Evolutionary conservation across 1,140 invertebrate genomes (phyloP).

Genomic region (Trypoxylus dichotomus): DNA sequence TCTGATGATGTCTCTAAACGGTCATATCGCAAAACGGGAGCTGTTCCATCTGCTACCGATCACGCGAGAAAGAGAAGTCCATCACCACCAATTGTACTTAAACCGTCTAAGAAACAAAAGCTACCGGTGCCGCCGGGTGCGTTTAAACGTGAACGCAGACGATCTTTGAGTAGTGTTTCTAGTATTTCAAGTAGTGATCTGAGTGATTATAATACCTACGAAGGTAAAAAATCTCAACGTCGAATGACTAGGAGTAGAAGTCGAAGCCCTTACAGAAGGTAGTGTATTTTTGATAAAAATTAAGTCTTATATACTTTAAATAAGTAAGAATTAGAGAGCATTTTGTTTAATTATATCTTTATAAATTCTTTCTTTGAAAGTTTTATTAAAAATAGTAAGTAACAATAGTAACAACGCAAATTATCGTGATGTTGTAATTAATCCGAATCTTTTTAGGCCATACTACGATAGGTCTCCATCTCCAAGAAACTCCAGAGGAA

Average conservation of each 20-base stretch:
- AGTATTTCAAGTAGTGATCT: constrained; percentile 48
- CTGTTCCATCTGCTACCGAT: not conserved
- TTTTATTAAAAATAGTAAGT: constrained; percentile 1
- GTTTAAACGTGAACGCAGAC: constrained; percentile 31
- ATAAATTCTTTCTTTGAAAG: not conserved
- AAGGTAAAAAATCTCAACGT: not conserved
- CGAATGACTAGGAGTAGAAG: not conserved
- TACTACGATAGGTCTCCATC: constrained; percentile 22
- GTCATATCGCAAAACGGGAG: constrained; percentile 55
- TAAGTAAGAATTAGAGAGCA: no score
- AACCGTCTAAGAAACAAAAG: constrained; percentile 41
- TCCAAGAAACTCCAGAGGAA: constrained; percentile 17
- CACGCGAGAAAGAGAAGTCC: constrained; percentile 43
- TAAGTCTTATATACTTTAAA: no score
- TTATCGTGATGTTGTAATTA: not conserved
- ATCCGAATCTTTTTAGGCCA: not conserved
- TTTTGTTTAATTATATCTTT: not conserved
- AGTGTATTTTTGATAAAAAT: not conserved
- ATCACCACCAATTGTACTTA: constrained; percentile 47
- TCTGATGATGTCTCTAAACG: constrained; percentile 36
- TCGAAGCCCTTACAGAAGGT: constrained; percentile 27
- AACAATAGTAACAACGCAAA: not conserved
- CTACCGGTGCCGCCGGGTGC: not conserved
- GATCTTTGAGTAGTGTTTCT: constrained; percentile 48
- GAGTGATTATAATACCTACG: constrained; percentile 35